Evolutionary conservation across 2,888 invertebrate species (phyloP).

Genomic region (Trichogramma dendrolimi): DNA sequence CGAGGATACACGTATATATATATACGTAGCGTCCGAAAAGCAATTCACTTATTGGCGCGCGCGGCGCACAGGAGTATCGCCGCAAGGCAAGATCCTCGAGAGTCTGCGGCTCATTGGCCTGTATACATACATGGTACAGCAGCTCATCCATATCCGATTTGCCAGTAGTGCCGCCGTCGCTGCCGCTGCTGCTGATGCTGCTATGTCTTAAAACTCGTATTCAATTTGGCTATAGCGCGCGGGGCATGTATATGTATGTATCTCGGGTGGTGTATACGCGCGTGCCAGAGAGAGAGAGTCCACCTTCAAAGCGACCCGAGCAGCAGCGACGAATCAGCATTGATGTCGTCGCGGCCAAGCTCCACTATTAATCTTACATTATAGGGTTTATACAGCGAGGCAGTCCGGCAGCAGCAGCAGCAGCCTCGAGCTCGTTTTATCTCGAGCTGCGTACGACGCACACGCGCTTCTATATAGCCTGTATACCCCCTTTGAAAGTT

Average conservation of each 20-base stretch:
- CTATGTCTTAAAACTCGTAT: slow-evolving; percentile 44
- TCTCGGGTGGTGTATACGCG: too few relatives aligned
- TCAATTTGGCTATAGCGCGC: slow-evolving; percentile 51
- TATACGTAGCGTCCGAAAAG: slow-evolving; percentile 1
- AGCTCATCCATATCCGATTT: background rate
- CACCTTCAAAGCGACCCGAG: slow-evolving; percentile 45
- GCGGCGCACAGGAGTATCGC: slow-evolving; percentile 36
- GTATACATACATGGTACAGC: too few relatives aligned
- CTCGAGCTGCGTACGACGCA: background rate
- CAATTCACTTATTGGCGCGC: slow-evolving; percentile 46
- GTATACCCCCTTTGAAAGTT: slow-evolving; percentile 25
- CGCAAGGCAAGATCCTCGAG: background rate
- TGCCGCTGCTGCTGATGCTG: background rate
- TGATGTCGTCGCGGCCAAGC: slow-evolving; percentile 40
- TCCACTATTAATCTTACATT: slow-evolving; percentile 53
- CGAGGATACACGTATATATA: too few relatives aligned
- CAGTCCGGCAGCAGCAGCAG: slow-evolving; percentile 24
- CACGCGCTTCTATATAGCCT: too few relatives aligned
- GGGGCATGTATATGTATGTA: slow-evolving; percentile 24
- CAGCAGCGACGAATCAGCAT: slow-evolving; percentile 44
- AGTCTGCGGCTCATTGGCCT: too few relatives aligned
- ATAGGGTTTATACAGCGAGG: slow-evolving; percentile 47
- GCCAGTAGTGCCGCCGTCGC: background rate
- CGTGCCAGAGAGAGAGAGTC: slow-evolving; percentile 27
- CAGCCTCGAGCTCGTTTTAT: slow-evolving; percentile 21